Base-by-base conservation (phyloP, 23 tunicate species). In the Ascidia mentula region DNA sequence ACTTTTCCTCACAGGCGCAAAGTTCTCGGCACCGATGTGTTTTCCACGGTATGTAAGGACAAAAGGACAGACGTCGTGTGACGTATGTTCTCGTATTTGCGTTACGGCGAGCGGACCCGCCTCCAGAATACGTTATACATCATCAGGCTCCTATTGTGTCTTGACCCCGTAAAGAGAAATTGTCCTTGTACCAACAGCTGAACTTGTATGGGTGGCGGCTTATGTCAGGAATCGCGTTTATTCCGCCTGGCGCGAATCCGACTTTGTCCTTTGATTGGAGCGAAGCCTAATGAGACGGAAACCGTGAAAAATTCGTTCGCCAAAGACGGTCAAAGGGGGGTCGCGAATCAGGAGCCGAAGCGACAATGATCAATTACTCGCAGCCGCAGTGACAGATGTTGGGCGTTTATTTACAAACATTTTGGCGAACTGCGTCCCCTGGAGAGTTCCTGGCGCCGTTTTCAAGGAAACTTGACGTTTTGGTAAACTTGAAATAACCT, bases 381-480 rank as follows among this genome's bases (percentile, higher is more conserved):
- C n/a, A n/a, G n/a, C n/a, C n/a, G n/a, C n/a, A n/a, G n/a, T 53
- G 65, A 53, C 65, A 53, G 65, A 53, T 53, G 65, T 53, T 53
- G 65, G 13, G 24, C 65, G 65, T 20, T n/a, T 53, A 9, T 53
- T 53, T 53, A 53, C 65, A 20, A 53, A 53, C 65, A 53, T 53
- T 26, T 26, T n/a, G 28, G 65, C 65, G 65, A 3, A 9, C 28
- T 5, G 65, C 65, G 65, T 26, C 2, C 4, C 28, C 13, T 20
- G 13, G 65, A 53, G 28, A 53, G 65, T 1, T 26, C 13, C 65
- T 53, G 65, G 24, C 65, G 12, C 13, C 13, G 24, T 3, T 20
- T 9, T 53, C 65, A 53, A 53, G 24, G 65, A 53, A 42, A 53
- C 65, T 53, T 53, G 65, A 9, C 65, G 65, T 53, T 53, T 53